phyloP scores from a whole-genome alignment of 2,888 invertebrate genomes.

The Hypena proboscidalis region DNA sequence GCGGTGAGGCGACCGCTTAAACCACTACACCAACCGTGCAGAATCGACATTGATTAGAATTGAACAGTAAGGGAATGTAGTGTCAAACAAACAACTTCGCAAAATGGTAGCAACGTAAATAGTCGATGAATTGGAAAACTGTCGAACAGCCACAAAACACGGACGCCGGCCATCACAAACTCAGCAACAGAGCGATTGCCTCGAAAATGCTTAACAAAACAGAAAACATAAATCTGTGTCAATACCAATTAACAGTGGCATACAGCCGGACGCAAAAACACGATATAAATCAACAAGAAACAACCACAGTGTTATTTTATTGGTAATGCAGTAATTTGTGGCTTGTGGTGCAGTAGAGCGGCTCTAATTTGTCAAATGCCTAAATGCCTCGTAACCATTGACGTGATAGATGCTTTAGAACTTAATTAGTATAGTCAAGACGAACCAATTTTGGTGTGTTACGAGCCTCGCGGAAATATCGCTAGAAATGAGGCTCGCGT shows the following conservation, averaged over 20 bases:
- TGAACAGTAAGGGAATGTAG: too few species aligned
- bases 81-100: too few species aligned
- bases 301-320: slow-evolving; percentile 32
- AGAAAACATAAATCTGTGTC: slow-evolving; percentile 63
- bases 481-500: too few species aligned
- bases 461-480: too few species aligned
- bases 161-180: slow-evolving; percentile 5
- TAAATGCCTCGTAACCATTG: not conserved
- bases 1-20: too few species aligned
- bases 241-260: slow-evolving; percentile 63
- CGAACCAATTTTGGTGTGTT: too few species aligned
- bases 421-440: too few species aligned
- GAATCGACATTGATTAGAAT: too few species aligned
- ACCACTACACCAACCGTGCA: too few species aligned
- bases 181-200: slow-evolving; percentile 12
- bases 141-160: slow-evolving; percentile 18
- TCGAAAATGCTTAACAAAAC: slow-evolving; percentile 47
- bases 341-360: slow-evolving; percentile 8
- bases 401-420: not conserved
- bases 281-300: slow-evolving; percentile 41
- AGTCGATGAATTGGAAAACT: slow-evolving; percentile 28
- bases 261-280: slow-evolving; percentile 42
- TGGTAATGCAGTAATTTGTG: slow-evolving; percentile 37
- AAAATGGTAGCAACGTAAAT: slow-evolving; percentile 26
- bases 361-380: slow-evolving; percentile 9